Base-by-base conservation (phyloP, 2,113 vertebrate species). In the Nibea albiflora region DNA sequence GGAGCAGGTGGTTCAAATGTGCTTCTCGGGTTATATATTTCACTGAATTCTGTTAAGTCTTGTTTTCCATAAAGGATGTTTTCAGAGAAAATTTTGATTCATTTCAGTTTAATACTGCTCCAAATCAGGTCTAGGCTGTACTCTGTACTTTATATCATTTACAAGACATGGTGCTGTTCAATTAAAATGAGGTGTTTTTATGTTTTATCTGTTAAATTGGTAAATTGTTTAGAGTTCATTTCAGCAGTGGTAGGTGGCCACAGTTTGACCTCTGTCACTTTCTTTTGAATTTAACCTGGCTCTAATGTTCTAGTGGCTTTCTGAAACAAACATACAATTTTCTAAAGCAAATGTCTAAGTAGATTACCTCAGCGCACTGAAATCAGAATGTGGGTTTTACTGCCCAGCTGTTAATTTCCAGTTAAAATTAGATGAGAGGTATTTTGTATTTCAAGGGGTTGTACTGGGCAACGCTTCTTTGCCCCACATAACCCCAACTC, bases 361-460 rank as follows among this genome's bases (percentile, higher is more conserved):
- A 35, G 11, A n/a, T 19, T 42, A 20, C 28, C 49, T 66, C 16
- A 28, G 64, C 11, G 44, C 24, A 28, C 9, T 14, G 1, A 12
- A 16, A 22, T 52, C 2, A 28, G 5, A n/a, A 15, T 50, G 4
- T 31, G 16, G 16, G 2, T 35, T 28, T 17, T 8, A 31, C 0
- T n/a, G 31, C 35, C 28, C 57, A 35, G 57, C 44, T 63, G 39
- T 44, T 22, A 4, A 17, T 28, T 28, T 22, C n/a, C 22, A 44
- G n/a, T 35, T 76, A 12, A 67, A 67, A 77, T 60, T 49, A 60
- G 56, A 69, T 28, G 31, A 26, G 15, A 68, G 2, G 7, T 70
- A 26, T 62, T 58, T 49, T 77, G 44, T 76, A 57, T 73, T 74
- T 74, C 31, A 46, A 46, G 28, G 49, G 17, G 26, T 60, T 73